Base-by-base conservation (phyloP, 1,140 invertebrate species). In the Dendrolimus punctatus region DNA sequence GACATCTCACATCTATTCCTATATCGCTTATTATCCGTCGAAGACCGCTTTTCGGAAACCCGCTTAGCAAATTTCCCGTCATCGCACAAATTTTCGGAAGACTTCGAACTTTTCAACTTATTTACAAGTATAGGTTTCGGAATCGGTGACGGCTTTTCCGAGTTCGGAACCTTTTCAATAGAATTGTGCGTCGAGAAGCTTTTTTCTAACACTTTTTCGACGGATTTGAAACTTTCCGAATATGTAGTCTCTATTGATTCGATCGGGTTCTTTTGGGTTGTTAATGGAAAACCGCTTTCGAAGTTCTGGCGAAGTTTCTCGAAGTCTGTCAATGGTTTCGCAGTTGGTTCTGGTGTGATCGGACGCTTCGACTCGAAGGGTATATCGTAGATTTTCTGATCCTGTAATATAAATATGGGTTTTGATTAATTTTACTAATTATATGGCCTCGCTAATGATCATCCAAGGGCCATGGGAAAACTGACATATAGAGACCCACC, bases 301-400 rank as follows among this genome's bases (percentile, higher is more conserved):
- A 80, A 80, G 40, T 72, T 83, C 4, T 70, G 62, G 8, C 69
- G 65, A 1, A 81, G 56, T 47, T 69, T 83, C 37, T 72, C 62
- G 50, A 80, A 76, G 6, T 77, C 69, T 0, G 67, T 62, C 47
- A 73, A 76, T 0, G 56, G 47, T 38, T 23, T 45, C 39, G 38
- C 46, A n/a, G 43, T 40, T n/a, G 39, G 6, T 8, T 41, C 44
- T 38, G 51, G 43, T 6, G 72, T 71, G 4, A 68, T 64, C 1
- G 61, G 47, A 1, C 63, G 60, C 37, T 59, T 49, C 2, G 68
- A 54, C 8, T 74, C 70, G 55, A 61, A 80, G 3, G 85, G 81
- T 4, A 72, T 68, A 60, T 87, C 82, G 68, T 87, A 87, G 43
- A 87, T 85, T 48, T 76, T 77, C 42, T 68, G 54, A 39, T 80